Evolutionary conservation across 2,113 vertebrate species (phyloP).

Genomic region (Gambusia affinis): DNA sequence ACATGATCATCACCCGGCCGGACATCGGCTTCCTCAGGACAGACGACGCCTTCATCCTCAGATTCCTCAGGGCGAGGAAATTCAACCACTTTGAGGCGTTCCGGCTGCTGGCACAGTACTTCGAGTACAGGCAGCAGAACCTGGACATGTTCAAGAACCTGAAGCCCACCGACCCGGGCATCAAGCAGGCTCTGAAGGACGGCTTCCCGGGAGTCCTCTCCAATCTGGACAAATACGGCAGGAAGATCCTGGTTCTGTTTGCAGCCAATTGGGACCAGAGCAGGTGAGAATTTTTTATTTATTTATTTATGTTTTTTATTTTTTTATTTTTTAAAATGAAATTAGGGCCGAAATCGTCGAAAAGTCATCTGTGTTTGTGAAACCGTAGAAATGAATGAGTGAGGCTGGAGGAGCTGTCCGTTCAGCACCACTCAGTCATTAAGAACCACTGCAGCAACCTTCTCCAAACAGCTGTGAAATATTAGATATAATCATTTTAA

Average conservation of each 20-base stretch:
- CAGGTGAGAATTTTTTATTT: conserved; percentile 83
- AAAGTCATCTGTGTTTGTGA: background rate
- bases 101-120: conserved; percentile 95
- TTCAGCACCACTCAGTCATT: conserved; percentile 54
- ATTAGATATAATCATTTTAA: background rate
- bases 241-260: conserved; percentile 96
- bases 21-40: conserved; percentile 99
- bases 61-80: conserved; percentile 95
- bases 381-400: background rate
- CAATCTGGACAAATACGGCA: conserved; percentile 94
- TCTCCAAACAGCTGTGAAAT: background rate
- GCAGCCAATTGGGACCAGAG: conserved; percentile 99
- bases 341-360: background rate
- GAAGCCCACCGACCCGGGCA: conserved; percentile 96
- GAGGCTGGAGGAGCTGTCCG: conserved; percentile 47
- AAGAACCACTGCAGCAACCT: background rate
- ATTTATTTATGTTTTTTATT: background rate
- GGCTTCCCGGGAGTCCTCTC: conserved; percentile 96
- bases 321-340: background rate
- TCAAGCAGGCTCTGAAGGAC: conserved; percentile 97
- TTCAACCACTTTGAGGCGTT: conserved; percentile 99
- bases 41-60: conserved; percentile 95
- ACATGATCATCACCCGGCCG: conserved; percentile 98
- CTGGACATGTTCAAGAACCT: conserved; percentile 99
- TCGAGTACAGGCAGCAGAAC: conserved; percentile 98